Base-by-base conservation (phyloP, 2,888 invertebrate genomes). In the Conchocele bisecta region DNA sequence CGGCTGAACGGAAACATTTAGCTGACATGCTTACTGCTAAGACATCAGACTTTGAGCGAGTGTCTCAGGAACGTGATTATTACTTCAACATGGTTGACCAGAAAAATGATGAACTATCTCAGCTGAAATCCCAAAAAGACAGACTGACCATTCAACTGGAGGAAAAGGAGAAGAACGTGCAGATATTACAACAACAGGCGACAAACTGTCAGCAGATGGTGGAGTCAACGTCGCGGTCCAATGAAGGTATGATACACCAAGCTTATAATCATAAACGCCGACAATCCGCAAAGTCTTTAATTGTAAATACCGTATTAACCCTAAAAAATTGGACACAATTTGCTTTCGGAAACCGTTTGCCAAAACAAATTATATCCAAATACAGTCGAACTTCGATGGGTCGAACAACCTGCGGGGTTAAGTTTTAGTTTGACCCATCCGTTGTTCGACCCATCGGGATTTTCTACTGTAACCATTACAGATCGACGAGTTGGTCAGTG, bases 91-190 rank as follows among this genome's bases (percentile, higher is more conserved):
- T 85, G n/a, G 66, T 84, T 35, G 89, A 89, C 24, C 83, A 88
- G 69, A 83, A 81, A 56, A 82, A 79, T 37, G 78, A 79, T 44
- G 89, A 89, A 66, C n/a, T 88, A 11, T 54, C 76, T 13, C 73
- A 81, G 42, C 44, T 88, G 28, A 84, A 84, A 50, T 61, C 78
- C 5, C 71, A 82, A 31, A 81, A 81, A 33, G 89, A 89, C 31
- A 83, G 83, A 46, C 48, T 89, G 26, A 79, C 73, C 5, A 67
- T 86, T 9, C 87, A 88, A 69, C 70, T 89, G 20, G 88, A 89
- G 59, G 90, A 90, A 61, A 87, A 86, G 54, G 88, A 89, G 65
- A 86, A 84, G 53, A 84, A 85, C 65, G 68, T 89, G 26, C 53
- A 68, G 13, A 74, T 87, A 11, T 65, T 90, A n/a, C 79, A 85